A percentile compares a stretch with the other conserved stretches of the same genome.
These are phyloP conservation scores for Meriones unguiculatus DNA, from an alignment of 2,113 vertebrate species.

Conservation along the genomic window DNA sequence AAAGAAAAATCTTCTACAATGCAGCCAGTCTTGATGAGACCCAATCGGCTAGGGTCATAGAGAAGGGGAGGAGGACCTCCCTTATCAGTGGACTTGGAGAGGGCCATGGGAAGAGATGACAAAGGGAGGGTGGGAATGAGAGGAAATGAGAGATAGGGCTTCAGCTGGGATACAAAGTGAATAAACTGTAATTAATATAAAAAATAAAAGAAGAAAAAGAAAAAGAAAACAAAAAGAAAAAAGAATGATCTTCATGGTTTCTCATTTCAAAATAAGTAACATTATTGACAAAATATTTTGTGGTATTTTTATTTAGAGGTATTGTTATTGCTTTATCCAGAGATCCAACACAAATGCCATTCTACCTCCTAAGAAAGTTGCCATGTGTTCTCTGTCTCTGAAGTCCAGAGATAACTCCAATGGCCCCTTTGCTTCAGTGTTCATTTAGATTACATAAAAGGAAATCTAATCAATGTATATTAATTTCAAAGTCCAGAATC, in stretches of 20 bases:
- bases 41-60: too few species aligned
- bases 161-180: too few species aligned
- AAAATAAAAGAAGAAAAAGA: too few species aligned
- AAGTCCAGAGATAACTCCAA: background rate
- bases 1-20: constrained; percentile 72
- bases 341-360: constrained; percentile 58
- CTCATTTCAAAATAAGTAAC: constrained; percentile 83
- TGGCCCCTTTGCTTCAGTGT: constrained; percentile 38
- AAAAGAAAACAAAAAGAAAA: background rate
- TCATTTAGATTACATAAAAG: constrained; percentile 76
- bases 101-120: too few species aligned
- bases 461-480: constrained; percentile 91
- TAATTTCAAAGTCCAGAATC: constrained; percentile 86
- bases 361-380: constrained; percentile 37
- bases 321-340: constrained; percentile 52
- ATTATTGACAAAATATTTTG: constrained; percentile 82
- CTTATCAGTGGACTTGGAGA: too few species aligned
- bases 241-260: constrained; percentile 76
- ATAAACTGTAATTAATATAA: too few species aligned
- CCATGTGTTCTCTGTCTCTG: background rate
- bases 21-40: too few species aligned
- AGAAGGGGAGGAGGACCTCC: too few species aligned
- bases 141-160: too few species aligned
- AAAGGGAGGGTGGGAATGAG: too few species aligned
- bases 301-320: background rate